Base-by-base conservation (phyloP, 2,797 vertebrate species). In the Staurois parvus region DNA sequence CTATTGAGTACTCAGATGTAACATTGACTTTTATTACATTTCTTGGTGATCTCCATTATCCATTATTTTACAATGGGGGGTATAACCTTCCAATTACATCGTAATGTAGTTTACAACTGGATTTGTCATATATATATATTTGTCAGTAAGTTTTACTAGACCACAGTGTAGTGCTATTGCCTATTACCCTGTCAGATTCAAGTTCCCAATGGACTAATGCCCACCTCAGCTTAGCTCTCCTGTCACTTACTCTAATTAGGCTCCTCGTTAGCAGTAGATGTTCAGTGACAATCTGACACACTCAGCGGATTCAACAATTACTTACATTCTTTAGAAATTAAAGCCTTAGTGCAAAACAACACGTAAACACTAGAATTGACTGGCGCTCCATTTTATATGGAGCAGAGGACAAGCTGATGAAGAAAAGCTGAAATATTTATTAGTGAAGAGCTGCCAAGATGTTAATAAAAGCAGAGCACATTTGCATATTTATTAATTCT, bases 401-500 rank as follows among this genome's bases (percentile, higher is more conserved):
- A 56, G 69, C 85, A 74, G 40, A 74, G 75, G 68, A 78, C 67
- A 86, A 76, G 52, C 85, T 52, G 79, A 76, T 64, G 73, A 34
- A 83, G 75, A 70, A 86, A 78, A 86, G 80, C 85, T 86, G 59
- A 86, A 86, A 86, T 83, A 86, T 86, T 86, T 86, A 86, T 86
- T 79, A 86, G 75, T 56, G 68, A 72, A 40, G 66, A 42, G 69
- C 80, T 86, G 85, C 80, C 85, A 83, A 72, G 80, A 40, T 83
- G 80, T 83, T 86, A 73, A 79, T 73, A 86, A 86, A 83, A 86
- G 42, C 42, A 34, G 9, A 82, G 56, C 17, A 34, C 12, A 83
- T 86, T 86, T 86, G 75, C 85, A 83, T 86, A 83, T 86, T 86
- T 86, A 86, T 86, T 86, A 79, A 86, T 86, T 86, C 75, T 5